Evolutionary conservation across 1,140 invertebrate species (phyloP), one percentile per base, ranked within the genome.

Genomic region (Drosophila mojavensis): DNA sequence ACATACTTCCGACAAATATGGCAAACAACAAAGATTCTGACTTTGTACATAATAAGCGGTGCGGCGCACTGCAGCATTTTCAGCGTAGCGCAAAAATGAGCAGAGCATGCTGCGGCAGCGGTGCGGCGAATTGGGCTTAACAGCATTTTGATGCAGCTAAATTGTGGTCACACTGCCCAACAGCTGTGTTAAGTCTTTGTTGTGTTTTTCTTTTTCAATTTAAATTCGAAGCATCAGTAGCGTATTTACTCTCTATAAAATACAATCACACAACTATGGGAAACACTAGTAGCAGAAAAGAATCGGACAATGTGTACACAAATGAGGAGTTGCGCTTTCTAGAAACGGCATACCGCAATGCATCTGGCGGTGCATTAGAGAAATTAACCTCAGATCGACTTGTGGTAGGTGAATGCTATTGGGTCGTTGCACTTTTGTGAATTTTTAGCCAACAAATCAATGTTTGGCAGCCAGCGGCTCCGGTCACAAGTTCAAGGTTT

Each of bases 301-400:
- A 89, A 64, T 63, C 75, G 68, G 84, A 89, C 28, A 88, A 78
- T 69, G 51, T 89, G 51, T 89, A 73, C 54, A 89, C 81, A 13
- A 59, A 75, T 1, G 84, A 89, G 24, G 84, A 89, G 43, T 36
- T 90, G n/a, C 74, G 80, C 4, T 75, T 89, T 61, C 65, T 89
- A 47, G 84, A 89, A 20, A 59, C 51, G 2, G 84, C 84, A 6
- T 89, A 84, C 33, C 76, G 78, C 33, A 89, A 75, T 61, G 84
- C 84, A 4, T 89, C 80, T n/a, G 85, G 85, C 50, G 85, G 85
- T 33, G 74, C 85, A 17, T 65, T 88, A 43, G 84, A 89, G 9
- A 89, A 84, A 55, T 36, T 89, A 66, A 89, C 80, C 28, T 76
- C 79, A 15, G 85, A 90, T 43, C 68, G 84, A 33, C 63, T 89